Evolutionary conservation across 2,888 invertebrate genomes (phyloP).

Genomic region (Apodemia duryi): DNA sequence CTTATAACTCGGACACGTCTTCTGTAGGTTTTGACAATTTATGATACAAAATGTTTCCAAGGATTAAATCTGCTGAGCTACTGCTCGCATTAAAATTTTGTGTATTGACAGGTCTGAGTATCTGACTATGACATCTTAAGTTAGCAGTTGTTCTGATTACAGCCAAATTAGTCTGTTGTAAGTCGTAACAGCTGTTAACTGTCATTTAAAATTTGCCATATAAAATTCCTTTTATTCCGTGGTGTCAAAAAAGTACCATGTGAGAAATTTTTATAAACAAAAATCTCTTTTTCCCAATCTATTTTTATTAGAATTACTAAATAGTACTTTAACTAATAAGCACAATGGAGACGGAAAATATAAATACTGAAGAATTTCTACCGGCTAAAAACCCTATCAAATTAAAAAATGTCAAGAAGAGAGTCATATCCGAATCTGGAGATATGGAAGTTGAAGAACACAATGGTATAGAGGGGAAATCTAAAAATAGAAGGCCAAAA

Average conservation of each 20-base stretch:
- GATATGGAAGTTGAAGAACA: constrained; percentile 84
- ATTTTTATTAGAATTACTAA: neutral
- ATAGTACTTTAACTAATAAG: neutral
- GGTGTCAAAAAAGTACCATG: constrained; percentile 2
- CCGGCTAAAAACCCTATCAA: constrained; percentile 71
- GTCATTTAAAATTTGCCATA: neutral
- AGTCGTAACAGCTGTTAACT: no score
- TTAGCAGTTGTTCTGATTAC: no score
- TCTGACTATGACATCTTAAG: no score
- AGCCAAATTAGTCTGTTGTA: no score
- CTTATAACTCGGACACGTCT: no score
- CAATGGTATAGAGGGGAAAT: constrained; percentile 78
- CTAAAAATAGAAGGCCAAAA: constrained; percentile 56
- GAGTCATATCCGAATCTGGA: constrained; percentile 67
- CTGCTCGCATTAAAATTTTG: no score
- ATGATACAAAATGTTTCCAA: no score
- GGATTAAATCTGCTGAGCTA: no score
- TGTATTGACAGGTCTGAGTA: no score
- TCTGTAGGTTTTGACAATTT: no score
- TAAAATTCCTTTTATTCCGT: neutral
- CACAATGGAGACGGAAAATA: constrained; percentile 70
- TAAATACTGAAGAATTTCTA: constrained; percentile 73
- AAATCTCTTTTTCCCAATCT: neutral
- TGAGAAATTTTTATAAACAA: neutral
- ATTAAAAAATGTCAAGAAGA: constrained; percentile 73